phyloP scores from a whole-genome alignment of 2,113 vertebrate species.

The Pluvianellus socialis region DNA sequence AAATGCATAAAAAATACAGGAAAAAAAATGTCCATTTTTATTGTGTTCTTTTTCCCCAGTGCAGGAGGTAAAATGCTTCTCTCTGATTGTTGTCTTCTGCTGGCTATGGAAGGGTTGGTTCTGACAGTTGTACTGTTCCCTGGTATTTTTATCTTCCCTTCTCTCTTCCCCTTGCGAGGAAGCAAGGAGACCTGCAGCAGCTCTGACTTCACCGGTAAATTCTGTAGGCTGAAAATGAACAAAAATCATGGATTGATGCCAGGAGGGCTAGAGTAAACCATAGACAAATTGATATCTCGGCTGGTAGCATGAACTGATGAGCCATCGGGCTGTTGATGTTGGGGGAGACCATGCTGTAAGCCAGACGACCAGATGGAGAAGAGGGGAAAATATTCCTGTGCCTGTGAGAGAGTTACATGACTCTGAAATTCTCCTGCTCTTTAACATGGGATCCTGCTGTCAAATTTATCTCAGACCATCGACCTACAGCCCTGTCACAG shows the following conservation, averaged over 20 bases:
- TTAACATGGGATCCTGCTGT: not conserved
- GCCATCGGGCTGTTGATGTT: not conserved
- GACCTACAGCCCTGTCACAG: fast-evolving
- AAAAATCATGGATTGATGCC: not conserved
- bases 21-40: not conserved
- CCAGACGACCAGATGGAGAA: not conserved
- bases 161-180: not conserved
- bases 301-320: not conserved
- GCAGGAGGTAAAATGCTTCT: not conserved
- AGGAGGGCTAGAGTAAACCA: not conserved
- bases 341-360: not conserved
- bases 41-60: not conserved
- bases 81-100: not conserved
- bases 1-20: not conserved
- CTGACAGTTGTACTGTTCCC: not conserved
- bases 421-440: not conserved
- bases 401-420: not conserved
- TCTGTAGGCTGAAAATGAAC: not conserved
- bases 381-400: not conserved
- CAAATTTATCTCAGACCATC: not conserved
- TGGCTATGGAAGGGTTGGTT: not conserved
- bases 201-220: not conserved
- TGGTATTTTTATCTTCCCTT: not conserved
- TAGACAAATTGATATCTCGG: not conserved
- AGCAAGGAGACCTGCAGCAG: not conserved